These are phyloP conservation scores for Pseudorhombus dupliciocellatus DNA, from an alignment of 2,113 vertebrate genomes.

Conservation along the genomic window DNA sequence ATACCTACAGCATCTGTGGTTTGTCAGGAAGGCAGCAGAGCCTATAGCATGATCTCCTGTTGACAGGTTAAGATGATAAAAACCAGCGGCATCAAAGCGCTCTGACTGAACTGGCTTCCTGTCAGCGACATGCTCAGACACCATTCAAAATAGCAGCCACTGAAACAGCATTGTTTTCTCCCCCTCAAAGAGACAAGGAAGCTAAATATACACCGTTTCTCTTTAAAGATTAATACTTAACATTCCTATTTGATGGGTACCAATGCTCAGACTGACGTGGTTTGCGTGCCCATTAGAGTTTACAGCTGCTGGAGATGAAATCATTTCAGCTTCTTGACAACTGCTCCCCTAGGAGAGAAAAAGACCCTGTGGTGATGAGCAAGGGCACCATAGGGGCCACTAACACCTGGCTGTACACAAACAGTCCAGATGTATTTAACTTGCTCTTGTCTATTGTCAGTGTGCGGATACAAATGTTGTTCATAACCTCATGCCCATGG, in stretches of 20 bases:
- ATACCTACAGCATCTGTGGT: slow-evolving; percentile 28
- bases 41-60: slow-evolving; percentile 30
- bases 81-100: slow-evolving; percentile 63
- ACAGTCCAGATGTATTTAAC: slow-evolving; percentile 16
- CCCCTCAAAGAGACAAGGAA: slow-evolving; percentile 28
- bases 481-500: neutral
- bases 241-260: slow-evolving; percentile 57
- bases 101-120: slow-evolving; percentile 39
- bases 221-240: slow-evolving; percentile 61
- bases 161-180: slow-evolving; percentile 52
- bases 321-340: slow-evolving; percentile 37
- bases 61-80: slow-evolving; percentile 62
- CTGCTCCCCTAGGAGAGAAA: slow-evolving; percentile 17
- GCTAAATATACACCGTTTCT: slow-evolving; percentile 50
- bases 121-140: slow-evolving; percentile 63
- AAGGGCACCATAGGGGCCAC: neutral
- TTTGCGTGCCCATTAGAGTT: slow-evolving; percentile 17
- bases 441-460: neutral
- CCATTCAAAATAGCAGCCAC: slow-evolving; percentile 60
- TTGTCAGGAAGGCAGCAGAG: slow-evolving; percentile 40
- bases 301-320: slow-evolving; percentile 38
- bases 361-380: slow-evolving; percentile 20
- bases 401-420: neutral
- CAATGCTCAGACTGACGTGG: slow-evolving; percentile 17
- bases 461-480: neutral